Percentiles rank a stretch among this genome's conserved stretches.
Conservation (phyloP, 2,888 invertebrate species). For the Lissocephala sabroskyi region DNA sequence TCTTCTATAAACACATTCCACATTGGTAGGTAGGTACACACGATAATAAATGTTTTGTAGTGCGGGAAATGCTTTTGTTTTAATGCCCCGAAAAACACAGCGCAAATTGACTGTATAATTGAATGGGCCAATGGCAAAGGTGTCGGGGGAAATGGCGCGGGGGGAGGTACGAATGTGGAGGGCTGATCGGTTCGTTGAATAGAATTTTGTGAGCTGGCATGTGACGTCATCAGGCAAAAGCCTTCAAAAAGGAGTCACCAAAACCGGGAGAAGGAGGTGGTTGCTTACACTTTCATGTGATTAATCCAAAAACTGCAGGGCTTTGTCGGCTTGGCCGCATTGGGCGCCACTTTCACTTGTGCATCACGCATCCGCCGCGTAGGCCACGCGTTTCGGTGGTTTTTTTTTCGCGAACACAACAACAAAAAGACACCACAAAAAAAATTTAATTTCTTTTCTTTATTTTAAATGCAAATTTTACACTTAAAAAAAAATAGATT, state of each 20-base stretch:
- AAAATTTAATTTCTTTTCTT: constrained; percentile 1
- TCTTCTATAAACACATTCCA: constrained; percentile 60
- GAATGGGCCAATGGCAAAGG: no score
- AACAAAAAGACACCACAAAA: no score
- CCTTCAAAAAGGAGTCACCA: no score
- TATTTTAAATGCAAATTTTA: background rate
- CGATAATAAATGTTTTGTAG: constrained; percentile 54
- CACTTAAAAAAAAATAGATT: constrained; percentile 5
- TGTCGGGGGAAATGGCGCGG: no score
- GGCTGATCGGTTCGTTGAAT: no score
- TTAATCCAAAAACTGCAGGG: no score
- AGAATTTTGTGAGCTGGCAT: no score
- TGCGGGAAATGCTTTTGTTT: constrained; percentile 62
- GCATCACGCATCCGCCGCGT: background rate
- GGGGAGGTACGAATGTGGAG: no score
- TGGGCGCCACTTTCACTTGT: no score
- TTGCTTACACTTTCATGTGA: background rate
- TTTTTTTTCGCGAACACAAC: background rate
- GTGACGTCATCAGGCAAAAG: background rate
- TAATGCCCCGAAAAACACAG: constrained; percentile 62
- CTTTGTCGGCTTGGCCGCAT: no score
- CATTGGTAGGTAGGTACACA: constrained; percentile 29
- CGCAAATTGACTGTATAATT: constrained; percentile 62
- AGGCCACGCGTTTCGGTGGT: background rate
- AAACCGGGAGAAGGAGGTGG: no score